These are phyloP conservation scores for Microcebus griseorufus DNA, from an alignment of 2,113 vertebrate genomes.

Conservation along the genomic window DNA sequence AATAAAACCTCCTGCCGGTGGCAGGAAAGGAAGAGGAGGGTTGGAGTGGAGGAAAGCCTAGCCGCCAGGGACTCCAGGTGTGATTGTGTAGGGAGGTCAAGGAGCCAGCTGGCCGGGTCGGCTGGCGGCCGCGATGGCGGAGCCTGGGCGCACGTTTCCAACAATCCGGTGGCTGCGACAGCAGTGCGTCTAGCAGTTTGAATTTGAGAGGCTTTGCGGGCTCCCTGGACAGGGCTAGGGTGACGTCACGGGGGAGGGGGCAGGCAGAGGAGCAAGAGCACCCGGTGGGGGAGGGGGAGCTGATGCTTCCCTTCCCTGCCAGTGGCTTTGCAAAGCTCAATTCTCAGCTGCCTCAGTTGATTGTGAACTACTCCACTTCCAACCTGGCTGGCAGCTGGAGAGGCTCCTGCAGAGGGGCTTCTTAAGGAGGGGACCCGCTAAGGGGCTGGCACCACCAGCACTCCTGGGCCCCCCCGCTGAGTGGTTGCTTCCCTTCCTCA, in stretches of 20 bases:
- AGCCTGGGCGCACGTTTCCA: constrained; percentile 37
- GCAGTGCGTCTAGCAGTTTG: constrained; percentile 72
- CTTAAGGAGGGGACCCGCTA: not conserved
- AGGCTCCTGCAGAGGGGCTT: not conserved
- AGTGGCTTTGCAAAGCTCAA: constrained; percentile 50
- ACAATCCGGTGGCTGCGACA: not conserved
- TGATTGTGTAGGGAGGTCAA: not conserved
- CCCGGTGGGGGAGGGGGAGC: constrained; percentile 29
- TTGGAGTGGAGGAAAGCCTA: not conserved
- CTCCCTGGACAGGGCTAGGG: constrained; percentile 65
- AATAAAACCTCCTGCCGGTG: constrained; percentile 22
- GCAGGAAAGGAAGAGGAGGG: not conserved
- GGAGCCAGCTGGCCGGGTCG: not conserved
- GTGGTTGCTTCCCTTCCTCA: not conserved
- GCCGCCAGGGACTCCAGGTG: not conserved
- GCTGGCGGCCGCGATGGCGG: not conserved
- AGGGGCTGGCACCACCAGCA: not conserved
- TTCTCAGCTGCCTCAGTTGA: constrained; percentile 36
- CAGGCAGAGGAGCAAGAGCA: constrained; percentile 42
- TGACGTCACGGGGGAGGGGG: constrained; percentile 81
- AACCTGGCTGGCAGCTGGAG: not conserved
- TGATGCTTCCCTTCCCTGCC: not conserved
- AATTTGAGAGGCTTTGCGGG: constrained; percentile 75
- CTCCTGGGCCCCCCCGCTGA: not conserved
- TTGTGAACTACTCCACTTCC: constrained; percentile 49